Percentiles rank a stretch among this genome's conserved stretches.
Evolutionary conservation across 2,888 invertebrate genomes (phyloP).

Genomic region (Eupithecia dodoneata): DNA sequence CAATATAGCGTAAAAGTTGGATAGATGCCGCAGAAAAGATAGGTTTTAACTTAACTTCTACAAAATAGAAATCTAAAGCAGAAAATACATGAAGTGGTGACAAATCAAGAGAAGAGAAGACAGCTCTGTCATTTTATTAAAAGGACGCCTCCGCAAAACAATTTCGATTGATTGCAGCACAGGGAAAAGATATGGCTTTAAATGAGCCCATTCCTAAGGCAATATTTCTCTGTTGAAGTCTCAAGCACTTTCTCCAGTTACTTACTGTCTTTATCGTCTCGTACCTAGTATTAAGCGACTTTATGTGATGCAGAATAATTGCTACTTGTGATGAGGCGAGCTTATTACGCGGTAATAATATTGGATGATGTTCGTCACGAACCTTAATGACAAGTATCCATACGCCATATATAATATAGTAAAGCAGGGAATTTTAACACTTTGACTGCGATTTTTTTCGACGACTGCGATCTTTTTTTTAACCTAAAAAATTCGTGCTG

Average conservation of each 20-base stretch:
- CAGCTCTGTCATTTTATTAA: neutral
- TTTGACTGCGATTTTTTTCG: no score
- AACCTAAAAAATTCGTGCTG: no score
- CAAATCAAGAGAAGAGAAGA: neutral
- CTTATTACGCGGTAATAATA: neutral
- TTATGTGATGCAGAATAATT: neutral
- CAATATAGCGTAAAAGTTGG: neutral
- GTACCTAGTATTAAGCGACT: neutral
- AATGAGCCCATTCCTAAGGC: neutral
- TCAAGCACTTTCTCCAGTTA: neutral
- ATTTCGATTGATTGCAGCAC: neutral
- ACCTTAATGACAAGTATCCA: no score
- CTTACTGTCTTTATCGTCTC: neutral
- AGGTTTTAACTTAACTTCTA: neutral
- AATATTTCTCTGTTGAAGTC: neutral
- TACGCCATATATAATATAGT: no score
- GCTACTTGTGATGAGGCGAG: neutral
- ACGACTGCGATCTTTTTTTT: no score
- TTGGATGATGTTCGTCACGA: slow-evolving; percentile 5
- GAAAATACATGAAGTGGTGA: neutral
- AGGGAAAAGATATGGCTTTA: neutral
- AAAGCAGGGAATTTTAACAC: no score
- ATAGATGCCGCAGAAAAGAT: neutral
- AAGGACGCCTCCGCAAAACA: neutral
- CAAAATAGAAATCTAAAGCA: neutral